phyloP scores from a whole-genome alignment of 2,797 vertebrate genomes.

The Acrocephalus scirpaceus region DNA sequence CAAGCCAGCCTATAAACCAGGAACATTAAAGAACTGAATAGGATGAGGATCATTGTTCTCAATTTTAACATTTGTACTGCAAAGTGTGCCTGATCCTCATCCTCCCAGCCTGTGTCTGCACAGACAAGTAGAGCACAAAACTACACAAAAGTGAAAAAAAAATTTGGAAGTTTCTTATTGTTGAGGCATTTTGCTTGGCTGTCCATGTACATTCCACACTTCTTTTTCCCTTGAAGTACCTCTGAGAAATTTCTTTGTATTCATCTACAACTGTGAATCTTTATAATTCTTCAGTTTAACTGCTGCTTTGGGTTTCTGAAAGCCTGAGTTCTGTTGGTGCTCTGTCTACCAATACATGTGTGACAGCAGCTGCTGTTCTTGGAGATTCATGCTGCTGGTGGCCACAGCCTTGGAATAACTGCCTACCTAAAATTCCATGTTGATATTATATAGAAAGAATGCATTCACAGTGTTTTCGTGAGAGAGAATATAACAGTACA shows the following conservation, averaged over 20 bases:
- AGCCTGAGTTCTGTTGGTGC: neutral
- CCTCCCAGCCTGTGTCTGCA: neutral
- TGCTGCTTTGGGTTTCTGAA: neutral
- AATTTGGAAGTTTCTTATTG: neutral
- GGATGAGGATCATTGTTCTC: neutral
- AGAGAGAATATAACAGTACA: neutral
- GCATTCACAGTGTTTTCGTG: neutral
- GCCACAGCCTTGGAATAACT: neutral
- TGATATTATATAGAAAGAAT: neutral
- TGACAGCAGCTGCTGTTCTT: neutral
- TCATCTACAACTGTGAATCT: neutral
- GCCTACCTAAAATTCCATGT: neutral
- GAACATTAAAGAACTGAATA: neutral
- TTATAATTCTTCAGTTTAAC: neutral
- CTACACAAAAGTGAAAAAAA: neutral
- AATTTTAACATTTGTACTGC: neutral
- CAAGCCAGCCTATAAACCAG: neutral
- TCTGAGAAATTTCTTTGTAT: neutral
- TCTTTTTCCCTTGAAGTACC: neutral
- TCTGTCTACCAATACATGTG: neutral
- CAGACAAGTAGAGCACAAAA: neutral
- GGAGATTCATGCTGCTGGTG: neutral
- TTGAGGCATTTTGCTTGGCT: neutral
- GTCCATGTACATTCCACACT: neutral
- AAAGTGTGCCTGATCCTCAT: neutral